Evolutionary conservation across 2,888 invertebrate species (phyloP), one percentile per base, ranked within the genome.

Genomic region (Phasia obesa): DNA sequence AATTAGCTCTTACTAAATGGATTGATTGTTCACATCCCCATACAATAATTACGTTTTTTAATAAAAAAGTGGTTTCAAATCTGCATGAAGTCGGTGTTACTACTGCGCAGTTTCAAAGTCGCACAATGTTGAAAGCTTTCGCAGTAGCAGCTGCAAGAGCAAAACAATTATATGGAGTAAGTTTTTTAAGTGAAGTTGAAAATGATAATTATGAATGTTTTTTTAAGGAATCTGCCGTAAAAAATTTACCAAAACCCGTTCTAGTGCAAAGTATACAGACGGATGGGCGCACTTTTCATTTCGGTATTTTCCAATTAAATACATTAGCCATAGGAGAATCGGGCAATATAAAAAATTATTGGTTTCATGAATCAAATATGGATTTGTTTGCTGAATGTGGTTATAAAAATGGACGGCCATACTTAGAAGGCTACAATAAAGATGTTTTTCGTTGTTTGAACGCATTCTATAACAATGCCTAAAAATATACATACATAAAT

Each of bases 231-330:
- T 19, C 71, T 1, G 19, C 51, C 0, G 13, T 35, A 38, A 59
- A 53, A 5, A 69, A 44, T 77, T 92, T 97, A 44, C 94, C 95
- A 2, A 93, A 95, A 87, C 98, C 98, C 5, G 92, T 98, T 67
- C 94, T 94, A 51, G 92, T 97, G 2, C 98, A 98, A 89, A 95
- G 95, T 88, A 93, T 98, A 85, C 96, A 97, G 86, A 95, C 96
- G 4, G 95, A 97, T 89, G 95, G 97, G 0, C 92, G 93, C 85
- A 91, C 92, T 49, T 96, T 96, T 88, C 95, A 97, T 88, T 97
- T 98, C 89, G 95, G 95, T 4, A 93, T 97, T 19, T 94, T 96
- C 77, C 97, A 98, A 91, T 92, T 98, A 15, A 97, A 97, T 87
- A 96, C 96, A 0, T 91, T 97, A 42, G 93, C 96, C 90, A 90